Base-by-base conservation (phyloP, 2,113 vertebrate genomes). In the Bagarius yarrelli region DNA sequence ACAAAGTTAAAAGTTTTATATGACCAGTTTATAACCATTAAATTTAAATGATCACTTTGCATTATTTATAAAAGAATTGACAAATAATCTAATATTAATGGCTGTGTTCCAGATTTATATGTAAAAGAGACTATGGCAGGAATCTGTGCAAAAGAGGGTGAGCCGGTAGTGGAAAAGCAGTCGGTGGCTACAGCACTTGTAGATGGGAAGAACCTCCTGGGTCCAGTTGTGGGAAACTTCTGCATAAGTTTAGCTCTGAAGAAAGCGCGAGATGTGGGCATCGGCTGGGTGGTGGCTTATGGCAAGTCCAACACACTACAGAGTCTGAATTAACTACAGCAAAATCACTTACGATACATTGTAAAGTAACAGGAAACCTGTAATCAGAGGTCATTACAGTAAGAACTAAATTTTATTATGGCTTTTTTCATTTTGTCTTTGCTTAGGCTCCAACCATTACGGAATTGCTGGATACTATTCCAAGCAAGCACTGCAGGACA, bases 191-290 rank as follows among this genome's bases (percentile, higher is more conserved):
- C 93, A 0, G 92, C 92, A 0, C 85, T 94, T 77, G 92, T 94
- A 59, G 80, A 94, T 25, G 93, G 92, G 59, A 88, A 60, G 36
- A 94, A 94, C 86, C 87, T 94, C 16, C 86, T 94, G 78, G 93
- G 93, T 2, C 93, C 93, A 0, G 92, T 93, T 80, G 92, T 94
- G 71, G 93, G 93, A 50, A 93, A 93, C 87, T 94, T 90, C 89
- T 94, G 93, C 86, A 94, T 94, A 92, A 81, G 88, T 44, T 84
- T 94, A 84, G 92, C 93, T 75, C 88, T 94, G 11, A 88, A 89
- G 80, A 94, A 94, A 83, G 93, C 93, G 64, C 90, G 81, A 73
- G 83, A 92, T 0, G 88, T 83, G 1, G 93, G 93, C 66, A 89
- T 94, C 8, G 93, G 93, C 87, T 94, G 93, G 92, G 93, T 94